Evolutionary conservation across 2,888 invertebrate genomes (phyloP).

Genomic region (Papilio elwesi): DNA sequence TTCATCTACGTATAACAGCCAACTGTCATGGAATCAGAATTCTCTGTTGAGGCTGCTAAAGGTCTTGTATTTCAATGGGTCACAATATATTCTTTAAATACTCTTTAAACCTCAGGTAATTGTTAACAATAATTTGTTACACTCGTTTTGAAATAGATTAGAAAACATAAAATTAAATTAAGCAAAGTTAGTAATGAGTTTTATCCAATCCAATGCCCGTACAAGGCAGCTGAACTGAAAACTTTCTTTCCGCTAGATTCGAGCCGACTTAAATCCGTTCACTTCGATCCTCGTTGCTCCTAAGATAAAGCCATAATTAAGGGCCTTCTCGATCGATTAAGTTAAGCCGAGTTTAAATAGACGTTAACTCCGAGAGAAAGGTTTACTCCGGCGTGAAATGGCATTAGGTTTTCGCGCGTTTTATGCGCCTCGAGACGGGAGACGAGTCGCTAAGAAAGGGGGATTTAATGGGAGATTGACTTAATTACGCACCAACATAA

Average conservation of each 20-base stretch:
- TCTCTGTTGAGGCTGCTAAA: too few species aligned
- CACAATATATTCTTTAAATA: too few species aligned
- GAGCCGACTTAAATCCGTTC: constrained; percentile 68
- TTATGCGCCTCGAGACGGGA: constrained; percentile 68
- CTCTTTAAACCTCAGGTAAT: too few species aligned
- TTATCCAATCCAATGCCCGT: constrained; percentile 17
- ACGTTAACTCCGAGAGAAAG: constrained; percentile 83
- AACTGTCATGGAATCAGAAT: too few species aligned
- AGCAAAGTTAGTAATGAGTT: constrained; percentile 31
- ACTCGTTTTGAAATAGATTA: not conserved
- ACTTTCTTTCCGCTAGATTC: constrained; percentile 57
- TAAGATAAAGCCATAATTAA: constrained; percentile 83
- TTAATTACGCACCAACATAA: constrained; percentile 77
- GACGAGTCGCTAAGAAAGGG: constrained; percentile 81
- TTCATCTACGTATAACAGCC: too few species aligned
- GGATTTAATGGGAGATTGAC: constrained; percentile 80
- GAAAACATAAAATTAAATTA: constrained; percentile 15
- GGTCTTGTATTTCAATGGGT: too few species aligned
- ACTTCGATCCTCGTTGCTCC: constrained; percentile 75
- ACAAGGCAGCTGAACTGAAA: constrained; percentile 51
- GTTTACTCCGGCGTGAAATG: constrained; percentile 84
- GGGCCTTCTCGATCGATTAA: constrained; percentile 83
- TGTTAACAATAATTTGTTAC: not conserved
- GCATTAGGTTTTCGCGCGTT: constrained; percentile 84
- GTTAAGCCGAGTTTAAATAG: constrained; percentile 83